These are phyloP conservation scores for Bursaphelenchus okinawaensis DNA, from an alignment of 2,888 invertebrate genomes.

Conservation along the genomic window DNA sequence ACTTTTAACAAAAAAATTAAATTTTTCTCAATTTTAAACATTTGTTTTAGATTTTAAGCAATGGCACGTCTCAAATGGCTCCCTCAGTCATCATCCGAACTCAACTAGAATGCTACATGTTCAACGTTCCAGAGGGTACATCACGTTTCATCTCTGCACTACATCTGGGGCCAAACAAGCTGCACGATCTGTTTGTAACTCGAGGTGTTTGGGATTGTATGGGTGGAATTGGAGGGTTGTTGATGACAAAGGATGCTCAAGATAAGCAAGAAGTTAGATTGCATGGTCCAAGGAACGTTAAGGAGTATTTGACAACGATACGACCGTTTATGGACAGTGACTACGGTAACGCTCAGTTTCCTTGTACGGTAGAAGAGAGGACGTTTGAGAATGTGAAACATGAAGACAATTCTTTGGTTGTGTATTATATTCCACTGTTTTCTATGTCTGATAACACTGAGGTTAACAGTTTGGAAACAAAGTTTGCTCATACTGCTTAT, in stretches of 20 bases:
- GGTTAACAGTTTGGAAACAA: neutral
- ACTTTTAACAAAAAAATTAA: too few species aligned
- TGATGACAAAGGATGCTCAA: slow-evolving; percentile 38
- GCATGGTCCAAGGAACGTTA: slow-evolving; percentile 51
- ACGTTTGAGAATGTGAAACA: slow-evolving; percentile 5
- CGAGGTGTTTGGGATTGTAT: slow-evolving; percentile 50
- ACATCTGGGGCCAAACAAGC: slow-evolving; percentile 33
- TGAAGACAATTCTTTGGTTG: slow-evolving; percentile 23
- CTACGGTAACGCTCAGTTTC: slow-evolving; percentile 28
- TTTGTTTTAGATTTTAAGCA: slow-evolving; percentile 48
- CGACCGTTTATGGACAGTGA: slow-evolving; percentile 53
- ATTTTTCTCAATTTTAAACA: too few species aligned
- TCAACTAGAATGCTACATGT: slow-evolving; percentile 45
- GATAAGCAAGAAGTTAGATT: slow-evolving; percentile 34
- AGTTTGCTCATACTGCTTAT: slow-evolving; percentile 40
- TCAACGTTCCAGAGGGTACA: slow-evolving; percentile 51
- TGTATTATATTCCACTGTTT: slow-evolving; percentile 27
- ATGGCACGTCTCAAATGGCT: slow-evolving; percentile 46
- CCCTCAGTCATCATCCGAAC: slow-evolving; percentile 48
- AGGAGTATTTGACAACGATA: slow-evolving; percentile 44
- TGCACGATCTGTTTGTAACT: slow-evolving; percentile 49
- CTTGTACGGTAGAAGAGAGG: slow-evolving; percentile 21
- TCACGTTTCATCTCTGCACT: slow-evolving; percentile 41
- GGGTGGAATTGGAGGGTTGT: slow-evolving; percentile 46
- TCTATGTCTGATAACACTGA: neutral